Evolutionary conservation across 2,797 vertebrate genomes (phyloP), one percentile per base, ranked within the genome.

Genomic region (Stomatorhinus walkeri): DNA sequence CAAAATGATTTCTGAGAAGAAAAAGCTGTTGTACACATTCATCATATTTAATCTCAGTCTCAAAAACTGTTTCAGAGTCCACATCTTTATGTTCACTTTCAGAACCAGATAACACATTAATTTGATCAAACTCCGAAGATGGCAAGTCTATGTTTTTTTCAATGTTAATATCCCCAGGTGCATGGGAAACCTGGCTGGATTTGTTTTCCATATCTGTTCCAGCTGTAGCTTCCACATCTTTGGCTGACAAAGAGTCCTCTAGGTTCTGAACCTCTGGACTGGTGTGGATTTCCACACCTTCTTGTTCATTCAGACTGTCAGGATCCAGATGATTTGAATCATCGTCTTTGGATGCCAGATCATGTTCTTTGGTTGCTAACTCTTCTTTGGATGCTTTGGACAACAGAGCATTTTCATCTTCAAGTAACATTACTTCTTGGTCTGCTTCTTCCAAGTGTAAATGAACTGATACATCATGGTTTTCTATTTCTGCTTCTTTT

Each of bases 381-480:
- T 90, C 89, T 51, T 90, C 19, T n/a, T 46, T 92, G 43, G 88
- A 88, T 12, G 84, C 89, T 87, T 61, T 87, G 88, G 46, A 59
- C n/a, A 59, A 92, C 19, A 93, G 59, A 81, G 97, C 98, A 81
- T 99, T 99, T 94, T 99, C 98, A 92, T 99, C 98, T 92, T 98
- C 97, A 87, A 99, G 94, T 0, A 98, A 92, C 88, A 95, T 95
- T 85, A 96, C 96, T 0, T 90, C 89, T 88, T 90, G 89, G 4
- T 91, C 89, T 2, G 49, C 48, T 10, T 89, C 24, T 4, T 91
- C 89, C 0, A 92, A 84, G 28, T 54, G 14, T 36, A 54, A 54
- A 86, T 52, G 48, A 86, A 32, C 28, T 8, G 52, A 56, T 16
- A 43, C 28, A 0, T 93, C 93, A 9, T 91, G 92, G 7, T 88